Percentiles rank a stretch among this genome's conserved stretches.
These are phyloP conservation scores for Sitta carolinensis DNA, from an alignment of 2,797 vertebrate species.

Conservation along the genomic window DNA sequence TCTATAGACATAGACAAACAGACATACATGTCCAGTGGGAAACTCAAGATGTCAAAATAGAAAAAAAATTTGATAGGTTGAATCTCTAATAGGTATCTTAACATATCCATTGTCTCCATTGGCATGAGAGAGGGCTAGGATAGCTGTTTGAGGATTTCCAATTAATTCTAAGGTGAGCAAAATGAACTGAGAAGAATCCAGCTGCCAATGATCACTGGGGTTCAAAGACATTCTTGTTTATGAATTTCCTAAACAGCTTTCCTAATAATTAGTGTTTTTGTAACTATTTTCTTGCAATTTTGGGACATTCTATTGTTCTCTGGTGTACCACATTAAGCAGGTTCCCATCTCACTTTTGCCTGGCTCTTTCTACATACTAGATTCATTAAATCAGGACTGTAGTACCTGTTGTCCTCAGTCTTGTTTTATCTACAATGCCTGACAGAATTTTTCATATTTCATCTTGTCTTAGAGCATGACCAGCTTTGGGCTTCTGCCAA, in stretches of 20 bases:
- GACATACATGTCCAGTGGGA: not conserved
- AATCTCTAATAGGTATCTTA: not conserved
- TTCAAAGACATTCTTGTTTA: not conserved
- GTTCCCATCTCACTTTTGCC: not conserved
- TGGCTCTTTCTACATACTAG: not conserved
- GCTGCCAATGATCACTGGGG: not conserved
- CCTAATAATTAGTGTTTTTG: not conserved
- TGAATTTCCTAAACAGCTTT: not conserved
- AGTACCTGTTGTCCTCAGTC: not conserved
- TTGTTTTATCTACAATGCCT: not conserved
- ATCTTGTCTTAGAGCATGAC: not conserved
- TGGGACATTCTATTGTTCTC: not conserved
- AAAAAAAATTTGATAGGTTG: not conserved
- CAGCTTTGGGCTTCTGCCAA: slow-evolving; percentile 15
- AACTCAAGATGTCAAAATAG: not conserved
- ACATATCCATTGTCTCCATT: not conserved
- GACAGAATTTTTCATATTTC: slow-evolving; percentile 32
- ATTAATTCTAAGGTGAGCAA: not conserved
- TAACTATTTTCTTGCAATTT: not conserved
- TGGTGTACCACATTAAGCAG: not conserved
- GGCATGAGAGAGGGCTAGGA: not conserved
- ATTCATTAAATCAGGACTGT: not conserved
- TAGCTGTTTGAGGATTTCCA: not conserved
- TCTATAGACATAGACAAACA: not conserved
- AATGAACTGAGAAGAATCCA: not conserved